Evolutionary conservation across 2,888 invertebrate species (phyloP), one percentile per base, ranked within the genome.

Genomic region (Sphinx pinastri): DNA sequence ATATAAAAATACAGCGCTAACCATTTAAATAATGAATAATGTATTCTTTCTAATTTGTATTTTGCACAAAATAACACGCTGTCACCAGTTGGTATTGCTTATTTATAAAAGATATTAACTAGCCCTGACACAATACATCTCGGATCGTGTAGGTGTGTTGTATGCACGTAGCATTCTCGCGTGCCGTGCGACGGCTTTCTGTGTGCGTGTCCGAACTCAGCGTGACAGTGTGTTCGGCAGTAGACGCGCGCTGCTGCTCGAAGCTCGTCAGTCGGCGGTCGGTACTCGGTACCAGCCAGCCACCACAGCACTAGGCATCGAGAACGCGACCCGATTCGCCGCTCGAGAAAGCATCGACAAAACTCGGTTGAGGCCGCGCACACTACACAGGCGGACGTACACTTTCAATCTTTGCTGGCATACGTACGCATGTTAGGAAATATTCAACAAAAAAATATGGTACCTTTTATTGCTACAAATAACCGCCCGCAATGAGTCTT

Each of bases 271-370:
- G 76, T 72, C 71, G 60, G 47, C 60, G 11, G n/a, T 16, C 59
- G 76, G 74, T 71, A 70, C 69, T 59, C 47, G 76, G 74, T 72
- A 72, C 71, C 68, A 71, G 71, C 79, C 80, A 81, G 81, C 80
- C 84, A 85, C 83, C 86, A 81, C 88, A 85, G 85, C 86, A 84
- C 79, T 81, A 84, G 85, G 85, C 92, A 93, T 91, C 91, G 93
- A 92, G 93, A 90, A 88, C 93, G 90, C 93, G 94, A 94, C 94
- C 93, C 88, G 93, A 90, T 93, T 93, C 88, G 88, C 85, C 90
- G 89, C 89, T 85, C 92, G 94, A 93, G 94, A 94, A 94, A 94
- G 94, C 94, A 94, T 91, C 93, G 91, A 89, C 91, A 90, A 92
- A 94, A 92, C 92, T 90, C 94, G 94, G 94, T 93, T 93, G 94